Evolutionary conservation across 1,140 invertebrate genomes (phyloP).

Genomic region (Leptopilina clavipes): DNA sequence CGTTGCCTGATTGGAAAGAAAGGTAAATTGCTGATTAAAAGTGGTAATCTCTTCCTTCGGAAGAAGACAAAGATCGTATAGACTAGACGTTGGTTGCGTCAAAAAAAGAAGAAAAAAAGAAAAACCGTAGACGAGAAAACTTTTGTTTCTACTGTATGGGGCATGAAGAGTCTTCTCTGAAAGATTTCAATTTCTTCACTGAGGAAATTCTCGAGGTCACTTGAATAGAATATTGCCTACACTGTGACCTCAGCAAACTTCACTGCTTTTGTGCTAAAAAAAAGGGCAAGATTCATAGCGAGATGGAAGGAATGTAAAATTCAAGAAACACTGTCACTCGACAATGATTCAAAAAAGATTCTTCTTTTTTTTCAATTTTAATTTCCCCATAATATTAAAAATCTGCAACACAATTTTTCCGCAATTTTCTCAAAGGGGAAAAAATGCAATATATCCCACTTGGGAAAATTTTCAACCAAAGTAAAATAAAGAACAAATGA

Average conservation of each 20-base stretch:
- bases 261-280: conserved; percentile 47
- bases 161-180: conserved; percentile 23
- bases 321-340: conserved; percentile 33
- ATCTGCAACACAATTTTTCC: too few species aligned
- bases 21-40: not conserved
- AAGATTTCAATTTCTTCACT: conserved; percentile 53
- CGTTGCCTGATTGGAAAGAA: too few species aligned
- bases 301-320: conserved; percentile 48
- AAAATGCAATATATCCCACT: too few species aligned
- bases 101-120: not conserved
- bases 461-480: too few species aligned
- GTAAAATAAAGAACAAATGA: too few species aligned
- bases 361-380: too few species aligned
- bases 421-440: too few species aligned
- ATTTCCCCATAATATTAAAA: too few species aligned
- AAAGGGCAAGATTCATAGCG: conserved; percentile 47
- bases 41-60: not conserved
- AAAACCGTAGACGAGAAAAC: conserved; percentile 15
- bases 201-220: conserved; percentile 55
- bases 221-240: conserved; percentile 54
- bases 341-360: not conserved
- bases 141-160: conserved; percentile 31
- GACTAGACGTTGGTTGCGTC: conserved; percentile 4
- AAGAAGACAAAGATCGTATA: conserved; percentile 10
- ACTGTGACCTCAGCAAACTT: conserved; percentile 48